Evolutionary conservation across 1,140 invertebrate species (phyloP).

Genomic region (Diachasma alloeum): DNA sequence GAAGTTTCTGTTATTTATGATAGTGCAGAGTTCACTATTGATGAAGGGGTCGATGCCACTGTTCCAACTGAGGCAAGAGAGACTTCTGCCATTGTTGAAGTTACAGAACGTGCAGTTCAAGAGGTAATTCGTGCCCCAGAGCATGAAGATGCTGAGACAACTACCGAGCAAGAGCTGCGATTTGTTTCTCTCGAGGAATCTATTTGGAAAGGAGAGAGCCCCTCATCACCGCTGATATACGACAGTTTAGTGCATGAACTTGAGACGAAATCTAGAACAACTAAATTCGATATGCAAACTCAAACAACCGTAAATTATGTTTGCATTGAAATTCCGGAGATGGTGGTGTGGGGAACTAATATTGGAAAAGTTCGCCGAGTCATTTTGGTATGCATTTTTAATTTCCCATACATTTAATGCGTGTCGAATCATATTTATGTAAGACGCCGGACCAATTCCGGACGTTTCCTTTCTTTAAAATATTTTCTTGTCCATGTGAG

Average conservation of each 20-base stretch:
- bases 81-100: not conserved
- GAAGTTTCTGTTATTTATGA: not conserved
- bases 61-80: not conserved
- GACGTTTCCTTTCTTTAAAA: no score
- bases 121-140: not conserved
- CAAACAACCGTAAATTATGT: not conserved
- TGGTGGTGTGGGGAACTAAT: not conserved
- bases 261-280: not conserved
- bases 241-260: not conserved
- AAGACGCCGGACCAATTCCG: no score
- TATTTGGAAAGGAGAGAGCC: not conserved
- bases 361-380: not conserved
- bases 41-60: slow-evolving; percentile 3
- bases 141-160: not conserved
- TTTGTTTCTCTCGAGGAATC: not conserved
- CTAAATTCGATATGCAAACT: not conserved
- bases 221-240: not conserved
- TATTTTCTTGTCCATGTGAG: no score
- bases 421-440: no score
- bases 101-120: slow-evolving; percentile 12
- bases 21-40: not conserved
- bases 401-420: no score
- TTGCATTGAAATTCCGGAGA: not conserved
- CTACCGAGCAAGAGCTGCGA: not conserved
- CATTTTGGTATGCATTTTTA: no score